phyloP scores from a whole-genome alignment of 2,888 invertebrate genomes.

The Ptychoptera albimana region DNA sequence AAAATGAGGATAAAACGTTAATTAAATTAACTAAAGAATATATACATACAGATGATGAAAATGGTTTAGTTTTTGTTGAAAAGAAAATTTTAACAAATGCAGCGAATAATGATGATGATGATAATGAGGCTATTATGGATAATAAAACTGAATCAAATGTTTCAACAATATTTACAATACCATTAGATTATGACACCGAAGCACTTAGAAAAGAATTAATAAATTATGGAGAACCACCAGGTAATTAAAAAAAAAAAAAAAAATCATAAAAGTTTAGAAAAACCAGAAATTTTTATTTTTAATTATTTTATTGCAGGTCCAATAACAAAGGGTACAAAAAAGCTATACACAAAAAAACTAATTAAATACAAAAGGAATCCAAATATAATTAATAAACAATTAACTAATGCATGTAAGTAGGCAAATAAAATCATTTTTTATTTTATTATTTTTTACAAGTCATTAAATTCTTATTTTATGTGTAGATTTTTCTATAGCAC shows the following conservation, averaged over 20 bases:
- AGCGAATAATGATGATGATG: constrained; percentile 12
- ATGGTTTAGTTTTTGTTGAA: constrained; percentile 53
- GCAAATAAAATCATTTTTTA: constrained; percentile 5
- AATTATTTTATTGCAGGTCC: constrained; percentile 39
- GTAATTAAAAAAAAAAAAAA: constrained; percentile 7
- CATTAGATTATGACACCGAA: constrained; percentile 49
- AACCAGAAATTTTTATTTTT: too few relatives aligned
- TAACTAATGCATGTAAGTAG: not conserved
- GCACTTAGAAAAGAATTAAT: constrained; percentile 46
- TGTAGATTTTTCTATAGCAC: not conserved
- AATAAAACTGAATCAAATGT: constrained; percentile 30
- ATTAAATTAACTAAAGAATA: constrained; percentile 50
- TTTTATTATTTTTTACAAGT: too few relatives aligned
- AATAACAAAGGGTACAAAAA: constrained; percentile 58
- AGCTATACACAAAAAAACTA: constrained; percentile 58
- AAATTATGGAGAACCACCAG: constrained; percentile 46
- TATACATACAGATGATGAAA: constrained; percentile 54
- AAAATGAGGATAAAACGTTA: not conserved
- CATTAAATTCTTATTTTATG: too few relatives aligned
- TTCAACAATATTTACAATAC: constrained; percentile 38
- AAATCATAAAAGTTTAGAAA: too few relatives aligned
- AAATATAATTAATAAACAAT: not conserved
- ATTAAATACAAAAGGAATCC: constrained; percentile 36
- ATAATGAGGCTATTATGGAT: constrained; percentile 9
- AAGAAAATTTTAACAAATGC: constrained; percentile 30